phyloP scores from a whole-genome alignment of 2,113 vertebrate species.

The Archilochus colubris region DNA sequence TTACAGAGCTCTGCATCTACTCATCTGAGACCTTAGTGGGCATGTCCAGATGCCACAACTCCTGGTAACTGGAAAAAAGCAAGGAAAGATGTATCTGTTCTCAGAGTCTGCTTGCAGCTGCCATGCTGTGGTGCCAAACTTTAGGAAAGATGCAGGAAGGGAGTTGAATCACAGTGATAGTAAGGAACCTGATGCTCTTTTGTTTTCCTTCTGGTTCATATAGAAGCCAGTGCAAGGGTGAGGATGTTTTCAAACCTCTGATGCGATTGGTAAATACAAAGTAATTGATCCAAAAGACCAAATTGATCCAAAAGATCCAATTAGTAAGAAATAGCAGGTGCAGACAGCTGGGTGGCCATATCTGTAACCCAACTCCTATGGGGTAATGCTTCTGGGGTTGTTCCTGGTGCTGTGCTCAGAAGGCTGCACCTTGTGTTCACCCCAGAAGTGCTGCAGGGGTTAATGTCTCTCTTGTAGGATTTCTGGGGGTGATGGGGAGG shows the following conservation, averaged over 20 bases:
- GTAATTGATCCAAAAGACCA: background rate
- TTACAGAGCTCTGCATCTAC: background rate
- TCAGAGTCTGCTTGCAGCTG: background rate
- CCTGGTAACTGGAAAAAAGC: background rate
- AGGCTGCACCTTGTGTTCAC: background rate
- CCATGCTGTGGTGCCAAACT: background rate
- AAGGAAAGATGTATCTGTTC: background rate
- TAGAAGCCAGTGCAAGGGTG: background rate
- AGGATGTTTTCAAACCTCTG: too few relatives aligned
- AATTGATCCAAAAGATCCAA: background rate
- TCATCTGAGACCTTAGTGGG: background rate
- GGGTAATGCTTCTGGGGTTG: background rate
- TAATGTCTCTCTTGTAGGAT: background rate
- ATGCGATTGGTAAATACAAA: background rate
- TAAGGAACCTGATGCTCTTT: background rate
- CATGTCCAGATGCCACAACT: background rate
- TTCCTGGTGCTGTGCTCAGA: background rate
- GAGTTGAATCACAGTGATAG: background rate
- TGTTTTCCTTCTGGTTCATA: background rate
- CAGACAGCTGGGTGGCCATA: background rate
- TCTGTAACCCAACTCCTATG: accelerated
- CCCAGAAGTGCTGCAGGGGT: background rate
- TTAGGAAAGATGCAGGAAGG: background rate
- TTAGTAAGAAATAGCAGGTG: background rate
- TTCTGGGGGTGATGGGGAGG: conserved; percentile 9